Percentiles rank a stretch among this genome's conserved stretches.
phyloP scores from a whole-genome alignment of 2,888 invertebrate genomes.

The Pomacea canaliculata region DNA sequence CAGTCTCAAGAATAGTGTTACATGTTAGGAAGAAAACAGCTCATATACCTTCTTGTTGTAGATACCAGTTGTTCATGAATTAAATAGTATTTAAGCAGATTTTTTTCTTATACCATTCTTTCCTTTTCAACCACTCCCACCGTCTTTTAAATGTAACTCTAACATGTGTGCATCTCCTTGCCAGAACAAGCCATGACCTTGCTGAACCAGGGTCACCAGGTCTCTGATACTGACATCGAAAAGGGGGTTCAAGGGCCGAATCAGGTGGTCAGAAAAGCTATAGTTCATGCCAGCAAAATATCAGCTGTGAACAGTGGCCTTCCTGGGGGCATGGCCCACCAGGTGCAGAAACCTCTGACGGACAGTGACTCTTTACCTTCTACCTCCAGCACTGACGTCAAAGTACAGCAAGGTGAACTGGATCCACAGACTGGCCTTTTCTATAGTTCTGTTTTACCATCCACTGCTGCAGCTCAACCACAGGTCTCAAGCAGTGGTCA shows the following conservation, averaged over 20 bases:
- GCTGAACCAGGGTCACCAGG: slow-evolving; percentile 48
- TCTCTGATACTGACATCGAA: neutral
- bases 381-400: slow-evolving; percentile 9
- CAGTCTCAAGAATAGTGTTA: no score
- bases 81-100: no score
- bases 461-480: neutral
- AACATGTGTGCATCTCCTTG: neutral
- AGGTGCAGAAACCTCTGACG: neutral
- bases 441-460: slow-evolving; percentile 30
- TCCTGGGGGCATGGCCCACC: neutral
- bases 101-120: no score
- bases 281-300: neutral
- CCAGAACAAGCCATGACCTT: slow-evolving; percentile 60
- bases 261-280: neutral
- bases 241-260: neutral
- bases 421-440: slow-evolving; percentile 65
- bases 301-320: neutral
- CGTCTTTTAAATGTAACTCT: no score
- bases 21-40: no score
- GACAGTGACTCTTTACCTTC: neutral
- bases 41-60: no score
- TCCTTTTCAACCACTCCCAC: no score
- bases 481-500: no score
- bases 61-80: no score
- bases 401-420: slow-evolving; percentile 52